Percentiles rank a stretch among this genome's conserved stretches.
Evolutionary conservation across 2,797 vertebrate genomes (phyloP).

Genomic region (Podarcis siculus): DNA sequence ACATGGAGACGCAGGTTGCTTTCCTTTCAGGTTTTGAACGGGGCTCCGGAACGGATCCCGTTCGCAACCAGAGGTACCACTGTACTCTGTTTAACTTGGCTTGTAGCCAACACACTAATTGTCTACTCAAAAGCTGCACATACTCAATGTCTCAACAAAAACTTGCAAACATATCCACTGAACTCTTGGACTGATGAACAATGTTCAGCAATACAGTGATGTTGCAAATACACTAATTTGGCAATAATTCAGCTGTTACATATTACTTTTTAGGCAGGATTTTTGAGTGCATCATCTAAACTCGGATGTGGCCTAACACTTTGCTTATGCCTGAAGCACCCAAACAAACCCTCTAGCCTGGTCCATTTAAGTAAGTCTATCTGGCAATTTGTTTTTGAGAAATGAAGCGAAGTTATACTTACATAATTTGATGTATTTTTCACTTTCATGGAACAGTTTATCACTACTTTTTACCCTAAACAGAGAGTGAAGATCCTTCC

Average conservation of each 20-base stretch:
- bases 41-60: too few species aligned
- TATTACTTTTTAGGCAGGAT: neutral
- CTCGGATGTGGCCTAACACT: neutral
- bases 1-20: too few species aligned
- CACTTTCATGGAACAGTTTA: constrained; percentile 64
- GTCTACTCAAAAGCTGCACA: too few species aligned
- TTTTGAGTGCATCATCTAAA: neutral
- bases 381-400: neutral
- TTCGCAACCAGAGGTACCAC: too few species aligned
- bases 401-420: constrained; percentile 69
- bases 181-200: too few species aligned
- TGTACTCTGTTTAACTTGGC: too few species aligned
- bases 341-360: neutral
- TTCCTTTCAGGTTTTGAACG: too few species aligned
- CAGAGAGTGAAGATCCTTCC: constrained; percentile 64
- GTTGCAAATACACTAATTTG: neutral
- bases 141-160: too few species aligned
- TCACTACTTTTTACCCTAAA: constrained; percentile 70
- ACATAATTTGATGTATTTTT: constrained; percentile 72
- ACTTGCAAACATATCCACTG: neutral
- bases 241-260: neutral
- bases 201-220: neutral
- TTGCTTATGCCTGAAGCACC: neutral
- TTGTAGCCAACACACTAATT: too few species aligned
- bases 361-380: neutral